Percentiles rank a stretch among this genome's conserved stretches.
Evolutionary conservation across 2,888 invertebrate species (phyloP).

Genomic region (Netelia virgata): DNA sequence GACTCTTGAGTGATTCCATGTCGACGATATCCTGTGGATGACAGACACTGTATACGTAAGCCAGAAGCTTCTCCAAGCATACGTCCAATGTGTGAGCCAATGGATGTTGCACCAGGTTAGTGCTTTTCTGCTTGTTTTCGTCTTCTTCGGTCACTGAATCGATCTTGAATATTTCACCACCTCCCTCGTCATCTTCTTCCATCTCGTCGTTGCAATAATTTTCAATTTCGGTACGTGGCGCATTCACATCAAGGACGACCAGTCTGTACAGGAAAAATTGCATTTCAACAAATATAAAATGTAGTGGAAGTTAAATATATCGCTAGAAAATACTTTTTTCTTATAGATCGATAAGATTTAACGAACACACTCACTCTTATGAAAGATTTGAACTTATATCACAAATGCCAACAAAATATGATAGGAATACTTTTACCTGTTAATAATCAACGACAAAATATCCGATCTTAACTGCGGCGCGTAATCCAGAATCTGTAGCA

Average conservation of each 20-base stretch:
- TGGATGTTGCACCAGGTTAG: conserved; percentile 85
- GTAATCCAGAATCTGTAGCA: conserved; percentile 91
- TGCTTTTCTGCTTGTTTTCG: conserved; percentile 77
- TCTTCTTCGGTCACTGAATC: conserved; percentile 76
- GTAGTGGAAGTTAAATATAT: neutral
- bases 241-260: conserved; percentile 91
- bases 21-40: conserved; percentile 84
- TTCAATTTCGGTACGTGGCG: conserved; percentile 86
- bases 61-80: conserved; percentile 91
- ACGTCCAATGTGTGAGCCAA: conserved; percentile 90
- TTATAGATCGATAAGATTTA: neutral
- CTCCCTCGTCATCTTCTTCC: conserved; percentile 85
- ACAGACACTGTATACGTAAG: conserved; percentile 89
- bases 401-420: neutral
- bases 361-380: neutral
- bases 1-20: conserved; percentile 82
- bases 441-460: conserved; percentile 91
- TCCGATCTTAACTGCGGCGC: conserved; percentile 90
- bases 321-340: too few species aligned
- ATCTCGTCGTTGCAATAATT: conserved; percentile 85
- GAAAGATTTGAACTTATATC: neutral
- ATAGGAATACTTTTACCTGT: conserved; percentile 87
- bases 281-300: neutral
- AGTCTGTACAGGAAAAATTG: conserved; percentile 85
- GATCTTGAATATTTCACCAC: conserved; percentile 71